Conservation (phyloP, 2,113 vertebrate species). For the Panthera uncia region DNA sequence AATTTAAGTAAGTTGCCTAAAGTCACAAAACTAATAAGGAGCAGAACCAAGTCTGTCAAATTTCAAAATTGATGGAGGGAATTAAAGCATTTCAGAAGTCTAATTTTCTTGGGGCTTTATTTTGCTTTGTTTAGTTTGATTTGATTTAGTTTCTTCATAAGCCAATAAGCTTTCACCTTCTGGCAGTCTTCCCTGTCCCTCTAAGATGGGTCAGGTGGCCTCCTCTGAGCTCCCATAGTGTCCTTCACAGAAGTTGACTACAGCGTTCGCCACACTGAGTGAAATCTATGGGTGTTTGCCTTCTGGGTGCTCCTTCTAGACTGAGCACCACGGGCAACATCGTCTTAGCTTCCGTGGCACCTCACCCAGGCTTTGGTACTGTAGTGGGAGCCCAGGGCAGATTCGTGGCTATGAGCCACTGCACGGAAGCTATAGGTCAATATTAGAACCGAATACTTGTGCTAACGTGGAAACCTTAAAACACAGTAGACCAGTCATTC, state of each 20-base stretch:
- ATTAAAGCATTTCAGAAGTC: not conserved
- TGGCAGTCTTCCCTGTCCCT: not conserved
- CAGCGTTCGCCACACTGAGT: not conserved
- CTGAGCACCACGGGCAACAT: not conserved
- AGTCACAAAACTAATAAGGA: not conserved
- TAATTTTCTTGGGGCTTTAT: not conserved
- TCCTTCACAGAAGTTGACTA: not conserved
- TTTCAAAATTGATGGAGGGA: not conserved
- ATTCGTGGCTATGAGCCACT: not conserved
- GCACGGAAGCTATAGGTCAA: not conserved
- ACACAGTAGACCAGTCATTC: not conserved
- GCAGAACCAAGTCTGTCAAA: not conserved
- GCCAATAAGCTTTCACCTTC: not conserved
- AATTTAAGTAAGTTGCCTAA: not conserved
- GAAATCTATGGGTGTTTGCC: not conserved
- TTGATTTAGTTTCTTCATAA: not conserved
- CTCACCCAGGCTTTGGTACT: rapidly evolving
- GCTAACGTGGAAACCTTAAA: not conserved
- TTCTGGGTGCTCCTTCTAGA: not conserved
- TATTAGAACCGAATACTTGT: not conserved
- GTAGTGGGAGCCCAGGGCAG: not conserved
- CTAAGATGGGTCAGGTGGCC: not conserved
- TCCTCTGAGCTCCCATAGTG: not conserved
- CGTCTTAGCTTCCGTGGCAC: not conserved
- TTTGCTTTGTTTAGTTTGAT: not conserved